Percentiles rank a stretch among this genome's conserved stretches.
phyloP scores from a whole-genome alignment of 1,140 invertebrate genomes.

The Solenopsis invicta region DNA sequence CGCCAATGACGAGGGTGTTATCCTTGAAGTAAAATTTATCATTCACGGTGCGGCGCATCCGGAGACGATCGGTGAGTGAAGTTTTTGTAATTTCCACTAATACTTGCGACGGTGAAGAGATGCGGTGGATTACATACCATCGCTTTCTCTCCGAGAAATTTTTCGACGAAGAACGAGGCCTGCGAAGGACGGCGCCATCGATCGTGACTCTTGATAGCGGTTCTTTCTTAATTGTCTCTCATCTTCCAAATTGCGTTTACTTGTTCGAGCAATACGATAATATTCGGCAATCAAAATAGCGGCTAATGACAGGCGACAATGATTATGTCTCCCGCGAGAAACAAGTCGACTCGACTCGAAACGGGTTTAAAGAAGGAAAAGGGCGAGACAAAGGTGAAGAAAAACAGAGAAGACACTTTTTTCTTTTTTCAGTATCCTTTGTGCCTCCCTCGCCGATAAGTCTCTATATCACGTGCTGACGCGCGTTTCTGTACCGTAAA shows the following conservation, averaged over 20 bases:
- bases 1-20: conserved; percentile 77
- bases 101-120: background rate
- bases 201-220: background rate
- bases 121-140: background rate
- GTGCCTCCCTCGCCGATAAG: background rate
- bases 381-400: background rate
- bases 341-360: background rate
- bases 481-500: conserved; percentile 30
- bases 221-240: background rate
- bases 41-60: conserved; percentile 57
- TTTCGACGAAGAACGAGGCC: background rate
- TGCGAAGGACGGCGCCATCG: background rate
- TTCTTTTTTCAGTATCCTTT: conserved; percentile 17
- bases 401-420: background rate
- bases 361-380: background rate
- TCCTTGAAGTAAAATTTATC: conserved; percentile 78
- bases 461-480: conserved; percentile 16
- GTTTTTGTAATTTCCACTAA: conserved; percentile 31
- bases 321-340: background rate
- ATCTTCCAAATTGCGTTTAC: conserved; percentile 3
- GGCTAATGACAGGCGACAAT: background rate
- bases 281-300: background rate
- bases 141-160: background rate
- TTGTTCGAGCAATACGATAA: background rate
- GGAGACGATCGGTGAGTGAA: conserved; percentile 11